Evolutionary conservation across 2,888 invertebrate genomes (phyloP), one percentile per base, ranked within the genome.

Genomic region (Biston betularia): DNA sequence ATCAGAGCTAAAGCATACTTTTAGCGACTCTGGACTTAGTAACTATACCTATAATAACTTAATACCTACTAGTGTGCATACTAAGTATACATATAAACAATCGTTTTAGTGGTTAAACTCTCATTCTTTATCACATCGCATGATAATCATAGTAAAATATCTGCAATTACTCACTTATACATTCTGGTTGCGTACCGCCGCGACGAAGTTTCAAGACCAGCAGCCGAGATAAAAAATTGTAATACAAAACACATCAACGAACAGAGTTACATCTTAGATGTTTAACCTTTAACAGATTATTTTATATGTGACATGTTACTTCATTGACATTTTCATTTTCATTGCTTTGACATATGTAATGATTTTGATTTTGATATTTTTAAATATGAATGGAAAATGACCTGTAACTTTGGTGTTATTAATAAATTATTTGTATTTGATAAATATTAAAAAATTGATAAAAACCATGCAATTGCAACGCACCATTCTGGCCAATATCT

Each of bases 71-170:
- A 24, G 34, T 44, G 35, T 38, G 3, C 24, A 24, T 24, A 24
- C 24, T 38, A 8, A 38, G 8, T 38, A 38, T 38, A 38, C 38
- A 55, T 59, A 15, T 3, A 54, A 44, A 35, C 44, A 55, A 64
- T 58, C 46, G 34, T 65, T 72, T 74, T 76, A 56, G 70, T 79
- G 79, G 81, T 81, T 75, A 81, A 81, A 76, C 79, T 83, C 79
- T 73, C 77, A 74, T 68, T 57, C 63, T 65, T 63, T 66, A 62
- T 75, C 76, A 46, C 35, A 57, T 33, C 44, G 12, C 76, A 73
- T 78, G 50, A 34, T 75, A 75, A 73, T 78, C 34, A 34, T 75
- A 75, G 53, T 57, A 70, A 68, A 70, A 76, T 73, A 75, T 74
- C 68, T 72, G 72, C 75, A 76, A 74, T 77, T 75, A 73, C 66